Evolutionary conservation across 2,113 vertebrate genomes (phyloP), one percentile per base, ranked within the genome.

Genomic region (Lepus americanus): DNA sequence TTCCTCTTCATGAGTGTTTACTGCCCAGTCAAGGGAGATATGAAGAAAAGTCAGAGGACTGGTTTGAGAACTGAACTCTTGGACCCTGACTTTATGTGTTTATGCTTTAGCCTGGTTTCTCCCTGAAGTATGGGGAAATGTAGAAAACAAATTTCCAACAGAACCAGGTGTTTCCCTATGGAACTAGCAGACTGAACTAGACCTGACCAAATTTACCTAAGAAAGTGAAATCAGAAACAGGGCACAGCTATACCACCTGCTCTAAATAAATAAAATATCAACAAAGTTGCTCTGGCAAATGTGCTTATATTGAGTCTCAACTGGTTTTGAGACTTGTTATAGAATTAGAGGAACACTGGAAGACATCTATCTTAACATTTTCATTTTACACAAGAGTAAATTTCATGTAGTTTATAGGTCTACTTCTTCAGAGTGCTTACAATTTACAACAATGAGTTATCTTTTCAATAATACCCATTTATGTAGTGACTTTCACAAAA

Each of bases 401-500:
- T 4, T 19, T 27, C 82, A 13, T 61, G 10, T 14, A 49, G 17
- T 29, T 59, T 53, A 23, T n/a, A 44, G 31, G 10, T 77, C 81
- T 83, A 39, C 27, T 73, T 86, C n/a, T 27, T 23, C 2, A 33
- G 6, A 33, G 9, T 70, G 19, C 49, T 67, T 79, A 4, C 67
- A 63, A 61, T 94, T 92, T 96, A 94, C 89, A 87, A 93, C 3
- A 76, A 20, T 13, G 4, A 72, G 2, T 7, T 51, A 5, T 64
- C 19, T 69, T 85, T 94, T 33, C n/a, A 79, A 44, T 59, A 86
- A 25, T 69, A 91, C 23, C 73, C 20, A 11, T 51, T 74, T 69
- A 1, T 66, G 4, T 53, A 59, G 36, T 80, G 96, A 97, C 64
- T 97, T 82, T 55, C 86, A 76, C 8, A 79, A 89, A 90, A 81